Conservation (phyloP, 2,113 vertebrate genomes). For the Colossoma macropomum region DNA sequence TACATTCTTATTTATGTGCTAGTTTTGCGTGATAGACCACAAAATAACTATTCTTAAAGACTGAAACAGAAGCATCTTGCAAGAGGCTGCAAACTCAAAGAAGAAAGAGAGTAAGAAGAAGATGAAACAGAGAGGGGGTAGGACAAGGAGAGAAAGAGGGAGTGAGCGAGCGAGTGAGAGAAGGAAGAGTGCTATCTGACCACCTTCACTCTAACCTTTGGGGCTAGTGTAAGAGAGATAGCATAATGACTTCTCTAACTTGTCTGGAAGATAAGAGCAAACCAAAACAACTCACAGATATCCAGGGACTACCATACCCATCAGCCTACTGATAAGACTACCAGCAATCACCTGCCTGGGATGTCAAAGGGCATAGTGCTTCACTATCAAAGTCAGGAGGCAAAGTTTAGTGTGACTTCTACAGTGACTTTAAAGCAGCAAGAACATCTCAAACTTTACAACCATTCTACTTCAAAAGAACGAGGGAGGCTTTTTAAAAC, state of each 20-base stretch:
- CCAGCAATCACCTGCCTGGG: neutral
- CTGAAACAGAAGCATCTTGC: neutral
- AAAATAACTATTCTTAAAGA: too few relatives aligned
- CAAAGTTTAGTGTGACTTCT: neutral
- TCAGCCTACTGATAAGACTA: constrained; percentile 2
- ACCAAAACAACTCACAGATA: neutral
- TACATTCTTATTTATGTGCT: too few relatives aligned
- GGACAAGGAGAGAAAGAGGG: neutral
- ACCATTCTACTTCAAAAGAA: neutral
- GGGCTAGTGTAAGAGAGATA: constrained; percentile 27
- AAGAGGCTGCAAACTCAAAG: neutral
- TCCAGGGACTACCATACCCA: neutral
- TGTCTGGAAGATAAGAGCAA: constrained; percentile 15
- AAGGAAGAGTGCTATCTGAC: constrained; percentile 11
- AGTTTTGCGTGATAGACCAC: too few relatives aligned
- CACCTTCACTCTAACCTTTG: constrained; percentile 42
- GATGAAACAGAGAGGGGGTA: neutral
- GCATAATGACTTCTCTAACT: constrained; percentile 36
- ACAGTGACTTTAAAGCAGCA: neutral
- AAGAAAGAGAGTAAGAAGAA: neutral
- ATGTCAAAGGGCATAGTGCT: neutral
- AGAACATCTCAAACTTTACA: neutral
- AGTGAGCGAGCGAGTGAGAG: neutral
- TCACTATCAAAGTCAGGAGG: neutral
- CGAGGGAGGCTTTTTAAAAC: neutral